Evolutionary conservation across 2,797 vertebrate species (phyloP).

Genomic region (Malacoraja senta): DNA sequence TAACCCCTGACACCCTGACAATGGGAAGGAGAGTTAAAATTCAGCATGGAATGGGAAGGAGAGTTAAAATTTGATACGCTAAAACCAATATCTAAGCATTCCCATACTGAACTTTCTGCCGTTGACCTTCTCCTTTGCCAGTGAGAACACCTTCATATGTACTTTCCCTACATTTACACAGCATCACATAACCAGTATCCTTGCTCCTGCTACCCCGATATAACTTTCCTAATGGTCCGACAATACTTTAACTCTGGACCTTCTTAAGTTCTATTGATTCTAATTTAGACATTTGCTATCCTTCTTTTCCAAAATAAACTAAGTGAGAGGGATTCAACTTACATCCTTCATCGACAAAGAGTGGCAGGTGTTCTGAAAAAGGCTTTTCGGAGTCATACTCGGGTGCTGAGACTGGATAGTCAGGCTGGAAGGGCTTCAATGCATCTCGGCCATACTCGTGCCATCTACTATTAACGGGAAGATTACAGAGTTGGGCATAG

Average conservation of each 20-base stretch:
- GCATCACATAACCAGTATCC: background rate
- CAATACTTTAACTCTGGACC: background rate
- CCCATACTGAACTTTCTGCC: no score
- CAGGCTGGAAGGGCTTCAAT: slow-evolving; percentile 64
- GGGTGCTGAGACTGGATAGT: slow-evolving; percentile 47
- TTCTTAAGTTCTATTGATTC: background rate
- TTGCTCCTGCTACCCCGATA: background rate
- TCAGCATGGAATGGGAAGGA: no score
- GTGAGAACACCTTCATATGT: background rate
- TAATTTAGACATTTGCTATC: background rate
- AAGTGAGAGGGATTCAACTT: slow-evolving; percentile 44
- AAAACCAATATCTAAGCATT: no score
- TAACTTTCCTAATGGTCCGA: background rate
- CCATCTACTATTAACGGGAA: slow-evolving; percentile 59
- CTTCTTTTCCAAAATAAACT: background rate
- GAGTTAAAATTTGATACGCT: no score
- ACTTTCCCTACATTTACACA: background rate
- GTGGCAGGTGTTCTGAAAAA: slow-evolving; percentile 41
- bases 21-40: no score
- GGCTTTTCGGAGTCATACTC: slow-evolving; percentile 47
- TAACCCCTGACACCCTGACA: no score
- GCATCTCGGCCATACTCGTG: slow-evolving; percentile 77
- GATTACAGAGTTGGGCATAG: slow-evolving; percentile 84
- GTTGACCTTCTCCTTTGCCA: no score
- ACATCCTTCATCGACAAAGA: slow-evolving; percentile 56